Conservation (phyloP, 2,888 invertebrate genomes). For the Mythimna albipuncta region DNA sequence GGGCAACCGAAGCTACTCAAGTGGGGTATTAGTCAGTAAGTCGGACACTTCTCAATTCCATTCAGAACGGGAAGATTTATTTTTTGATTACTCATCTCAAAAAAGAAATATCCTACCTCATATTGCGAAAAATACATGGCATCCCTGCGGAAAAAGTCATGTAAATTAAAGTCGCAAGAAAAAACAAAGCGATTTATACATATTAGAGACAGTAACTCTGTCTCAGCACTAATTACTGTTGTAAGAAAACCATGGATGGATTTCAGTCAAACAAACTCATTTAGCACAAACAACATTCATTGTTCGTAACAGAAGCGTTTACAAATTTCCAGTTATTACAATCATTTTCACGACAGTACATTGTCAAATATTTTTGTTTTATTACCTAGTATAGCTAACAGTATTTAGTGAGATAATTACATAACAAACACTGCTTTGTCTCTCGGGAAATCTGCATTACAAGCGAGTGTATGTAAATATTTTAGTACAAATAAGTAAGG, state of each 20-base stretch:
- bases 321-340: background rate
- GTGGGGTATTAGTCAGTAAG: too few relatives aligned
- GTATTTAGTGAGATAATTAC: constrained; percentile 24
- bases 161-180: background rate
- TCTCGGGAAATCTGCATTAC: constrained; percentile 37
- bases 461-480: constrained; percentile 17
- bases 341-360: constrained; percentile 13
- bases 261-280: background rate
- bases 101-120: background rate
- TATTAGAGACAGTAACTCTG: background rate
- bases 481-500: constrained; percentile 16
- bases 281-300: background rate
- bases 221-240: background rate
- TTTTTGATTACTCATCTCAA: too few relatives aligned
- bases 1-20: too few relatives aligned
- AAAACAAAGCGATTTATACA: background rate
- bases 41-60: too few relatives aligned
- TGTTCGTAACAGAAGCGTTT: background rate
- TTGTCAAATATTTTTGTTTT: constrained; percentile 23
- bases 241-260: background rate
- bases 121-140: background rate
- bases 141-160: background rate
- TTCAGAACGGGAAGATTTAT: too few relatives aligned
- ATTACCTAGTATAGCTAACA: constrained; percentile 8
- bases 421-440: constrained; percentile 31